Conservation (phyloP, 2,888 invertebrate species). For the Lasioglossum vierecki region DNA sequence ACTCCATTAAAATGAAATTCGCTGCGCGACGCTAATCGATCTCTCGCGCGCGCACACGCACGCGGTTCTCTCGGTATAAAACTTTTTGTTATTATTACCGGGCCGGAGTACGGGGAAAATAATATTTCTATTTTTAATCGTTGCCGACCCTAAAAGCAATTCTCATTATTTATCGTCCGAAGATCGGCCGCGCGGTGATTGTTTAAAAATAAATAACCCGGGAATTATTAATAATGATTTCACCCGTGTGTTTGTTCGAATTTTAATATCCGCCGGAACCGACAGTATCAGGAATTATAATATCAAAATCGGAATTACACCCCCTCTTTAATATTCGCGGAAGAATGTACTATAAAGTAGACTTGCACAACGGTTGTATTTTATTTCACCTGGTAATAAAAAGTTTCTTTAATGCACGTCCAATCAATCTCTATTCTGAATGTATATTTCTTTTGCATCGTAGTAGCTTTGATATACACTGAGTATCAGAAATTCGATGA, state of each 20-base stretch:
- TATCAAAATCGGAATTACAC: background rate
- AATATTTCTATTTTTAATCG: constrained; percentile 37
- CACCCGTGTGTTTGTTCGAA: background rate
- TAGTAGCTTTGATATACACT: background rate
- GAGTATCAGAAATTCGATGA: background rate
- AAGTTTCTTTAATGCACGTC: too few relatives aligned
- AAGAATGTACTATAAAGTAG: too few relatives aligned
- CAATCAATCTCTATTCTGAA: too few relatives aligned
- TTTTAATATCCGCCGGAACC: background rate
- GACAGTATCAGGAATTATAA: background rate
- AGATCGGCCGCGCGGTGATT: background rate
- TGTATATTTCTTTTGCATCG: background rate
- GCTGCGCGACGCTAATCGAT: constrained; percentile 49
- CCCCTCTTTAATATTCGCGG: background rate
- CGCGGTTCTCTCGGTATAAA: constrained; percentile 7
- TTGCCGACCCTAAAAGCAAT: background rate
- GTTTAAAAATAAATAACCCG: constrained; percentile 10
- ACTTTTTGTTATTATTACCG: constrained; percentile 41
- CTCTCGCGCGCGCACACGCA: constrained; percentile 3
- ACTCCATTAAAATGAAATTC: constrained; percentile 63
- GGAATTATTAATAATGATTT: constrained; percentile 1
- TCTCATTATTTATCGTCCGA: constrained; percentile 6
- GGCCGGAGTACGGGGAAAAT: constrained; percentile 7
- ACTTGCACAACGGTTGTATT: too few relatives aligned
- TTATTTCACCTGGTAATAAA: too few relatives aligned